Base-by-base conservation (phyloP, 2,888 invertebrate genomes). In the Ochropacha duplaris region DNA sequence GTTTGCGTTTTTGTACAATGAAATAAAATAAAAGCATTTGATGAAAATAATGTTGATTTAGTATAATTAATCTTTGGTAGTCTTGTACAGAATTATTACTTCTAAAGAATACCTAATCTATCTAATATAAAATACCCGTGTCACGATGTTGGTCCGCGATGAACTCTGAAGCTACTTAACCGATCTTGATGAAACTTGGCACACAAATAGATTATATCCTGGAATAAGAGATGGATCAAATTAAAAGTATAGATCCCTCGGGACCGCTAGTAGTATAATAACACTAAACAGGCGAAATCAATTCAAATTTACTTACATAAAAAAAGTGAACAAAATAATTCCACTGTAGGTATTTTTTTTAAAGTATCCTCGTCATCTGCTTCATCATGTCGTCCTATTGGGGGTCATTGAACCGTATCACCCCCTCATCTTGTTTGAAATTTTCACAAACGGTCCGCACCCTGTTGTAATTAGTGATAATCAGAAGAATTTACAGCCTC, bases 401-500 rank as follows among this genome's bases (percentile, higher is more conserved):
- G 72, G 75, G 88, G 85, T 85, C 79, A 81, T 76, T 86, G 90
- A 90, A 83, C 90, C 79, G 81, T 78, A 61, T 64, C 69, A 69
- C 75, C 72, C 77, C 76, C 77, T 72, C 66, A 68, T 66, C 36
- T 36, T 68, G 66, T 68, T 70, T 74, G 71, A 73, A 81, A 79
- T 76, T 83, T 77, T 81, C 78, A 73, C 77, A 82, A 86, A 84
- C 81, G 79, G 69, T 73, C 69, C 65, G 64, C 74, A 72, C 76
- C 79, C 73, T 69, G 62, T 72, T 74, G 84, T 89, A 90, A 90
- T 90, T 89, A 89, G 88, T 86, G 88, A 88, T 87, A 84, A 87
- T 88, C 83, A 83, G 68, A 80, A 74, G 73, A 86, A 83, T 72
- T 83, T 74, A 74, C 74, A 79, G 74, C 69, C 68, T 74, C 71